A percentile compares a stretch with the other conserved stretches of the same genome.
Conservation (phyloP, 2,797 vertebrate genomes). For the Poeciliopsis paucimaculata region DNA sequence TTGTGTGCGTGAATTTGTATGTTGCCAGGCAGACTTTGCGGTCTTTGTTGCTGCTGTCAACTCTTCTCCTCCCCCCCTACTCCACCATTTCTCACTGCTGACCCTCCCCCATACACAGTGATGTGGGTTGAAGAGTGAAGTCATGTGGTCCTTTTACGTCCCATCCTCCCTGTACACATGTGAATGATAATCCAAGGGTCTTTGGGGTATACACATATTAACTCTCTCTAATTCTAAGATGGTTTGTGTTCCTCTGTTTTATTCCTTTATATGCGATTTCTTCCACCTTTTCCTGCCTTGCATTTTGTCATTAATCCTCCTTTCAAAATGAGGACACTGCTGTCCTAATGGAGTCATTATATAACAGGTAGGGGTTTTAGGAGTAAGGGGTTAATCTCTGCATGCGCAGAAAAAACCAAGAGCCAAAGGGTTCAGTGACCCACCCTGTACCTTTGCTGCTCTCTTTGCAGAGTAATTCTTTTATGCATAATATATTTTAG, state of each 20-base stretch:
- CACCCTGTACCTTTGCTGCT: neutral
- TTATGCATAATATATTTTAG: neutral
- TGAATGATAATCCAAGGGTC: conserved; percentile 51
- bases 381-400: neutral
- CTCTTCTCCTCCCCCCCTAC: conserved; percentile 44
- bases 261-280: neutral
- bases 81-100: neutral
- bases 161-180: conserved; percentile 15
- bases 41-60: conserved; percentile 23
- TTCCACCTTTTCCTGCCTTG: neutral
- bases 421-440: neutral
- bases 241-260: neutral
- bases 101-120: conserved; percentile 47
- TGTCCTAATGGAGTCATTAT: no score
- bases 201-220: conserved; percentile 1
- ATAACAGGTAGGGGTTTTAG: no score
- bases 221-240: neutral
- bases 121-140: conserved; percentile 53
- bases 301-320: neutral
- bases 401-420: neutral
- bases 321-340: neutral
- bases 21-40: conserved; percentile 30
- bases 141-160: conserved; percentile 46
- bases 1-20: conserved; percentile 7
- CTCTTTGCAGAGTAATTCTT: neutral